These are phyloP conservation scores for Camponotus pennsylvanicus DNA, from an alignment of 1,140 invertebrate species.

Conservation along the genomic window DNA sequence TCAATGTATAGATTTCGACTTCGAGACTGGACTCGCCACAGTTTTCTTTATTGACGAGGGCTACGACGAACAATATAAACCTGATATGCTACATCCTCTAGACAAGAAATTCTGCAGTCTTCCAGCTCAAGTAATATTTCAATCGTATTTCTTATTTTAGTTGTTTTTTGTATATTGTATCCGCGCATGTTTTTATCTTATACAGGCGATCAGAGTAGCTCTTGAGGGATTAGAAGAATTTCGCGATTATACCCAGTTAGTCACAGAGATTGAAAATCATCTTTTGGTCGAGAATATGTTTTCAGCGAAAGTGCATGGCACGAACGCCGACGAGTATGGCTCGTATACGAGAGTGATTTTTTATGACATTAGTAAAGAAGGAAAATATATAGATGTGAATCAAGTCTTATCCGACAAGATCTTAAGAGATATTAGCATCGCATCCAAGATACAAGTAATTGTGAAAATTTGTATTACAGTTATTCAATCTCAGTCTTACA, in stretches of 20 bases:
- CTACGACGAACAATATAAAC: constrained; percentile 86
- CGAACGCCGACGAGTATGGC: constrained; percentile 48
- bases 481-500: neutral
- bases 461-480: constrained; percentile 12
- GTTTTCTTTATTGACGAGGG: constrained; percentile 90
- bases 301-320: constrained; percentile 60
- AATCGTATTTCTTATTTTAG: neutral
- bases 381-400: constrained; percentile 79
- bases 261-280: constrained; percentile 70
- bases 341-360: constrained; percentile 64
- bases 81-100: constrained; percentile 86
- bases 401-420: constrained; percentile 75
- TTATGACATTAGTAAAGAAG: constrained; percentile 69
- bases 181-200: constrained; percentile 45
- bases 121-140: constrained; percentile 87
- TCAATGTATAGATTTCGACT: constrained; percentile 85
- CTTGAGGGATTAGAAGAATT: constrained; percentile 88
- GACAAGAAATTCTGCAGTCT: constrained; percentile 87
- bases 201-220: constrained; percentile 88
- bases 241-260: constrained; percentile 73
- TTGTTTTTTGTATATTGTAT: neutral
- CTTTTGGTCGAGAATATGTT: constrained; percentile 67
- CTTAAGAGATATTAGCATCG: constrained; percentile 59
- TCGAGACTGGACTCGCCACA: constrained; percentile 81
- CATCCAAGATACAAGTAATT: constrained; percentile 30